Evolutionary conservation across 2,797 vertebrate genomes (phyloP).

Genomic region (Sebastes iracundus): DNA sequence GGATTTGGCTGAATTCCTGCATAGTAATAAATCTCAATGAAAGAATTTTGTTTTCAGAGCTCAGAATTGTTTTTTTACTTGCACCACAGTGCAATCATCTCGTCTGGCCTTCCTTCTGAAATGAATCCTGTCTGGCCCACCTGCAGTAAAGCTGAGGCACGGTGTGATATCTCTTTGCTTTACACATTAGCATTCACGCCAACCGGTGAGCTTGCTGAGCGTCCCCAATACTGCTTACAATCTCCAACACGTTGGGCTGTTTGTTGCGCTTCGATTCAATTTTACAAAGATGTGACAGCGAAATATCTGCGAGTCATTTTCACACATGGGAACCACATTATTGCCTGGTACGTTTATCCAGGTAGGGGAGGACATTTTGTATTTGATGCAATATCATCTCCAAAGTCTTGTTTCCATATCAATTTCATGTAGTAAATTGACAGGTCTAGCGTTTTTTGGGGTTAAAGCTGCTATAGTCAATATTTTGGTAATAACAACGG

Average conservation of each 20-base stretch:
- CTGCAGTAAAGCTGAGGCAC: slow-evolving; percentile 40
- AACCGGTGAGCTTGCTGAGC: background rate
- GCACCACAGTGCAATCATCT: slow-evolving; percentile 58
- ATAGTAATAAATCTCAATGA: slow-evolving; percentile 58
- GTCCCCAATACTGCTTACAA: slow-evolving; percentile 13
- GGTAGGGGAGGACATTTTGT: background rate
- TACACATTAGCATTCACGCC: slow-evolving; percentile 51
- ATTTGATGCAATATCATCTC: background rate
- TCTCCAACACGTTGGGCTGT: slow-evolving; percentile 22
- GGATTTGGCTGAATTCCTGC: slow-evolving; percentile 60
- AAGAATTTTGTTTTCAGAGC: slow-evolving; percentile 61
- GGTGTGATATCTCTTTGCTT: slow-evolving; percentile 38
- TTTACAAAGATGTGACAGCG: slow-evolving; percentile 2
- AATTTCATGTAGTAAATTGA: background rate
- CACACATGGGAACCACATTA: slow-evolving; percentile 2
- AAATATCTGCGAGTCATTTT: slow-evolving; percentile 16
- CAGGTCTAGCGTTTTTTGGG: background rate
- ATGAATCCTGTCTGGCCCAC: slow-evolving; percentile 49
- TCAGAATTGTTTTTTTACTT: slow-evolving; percentile 47
- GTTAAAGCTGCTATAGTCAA: background rate
- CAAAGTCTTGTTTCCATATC: background rate
- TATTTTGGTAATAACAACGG: background rate
- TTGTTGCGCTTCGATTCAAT: slow-evolving; percentile 29
- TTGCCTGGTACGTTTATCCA: slow-evolving; percentile 1
- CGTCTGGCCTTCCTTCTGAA: slow-evolving; percentile 41